Base-by-base conservation (phyloP, 2,113 vertebrate genomes). In the Electrona antarctica region DNA sequence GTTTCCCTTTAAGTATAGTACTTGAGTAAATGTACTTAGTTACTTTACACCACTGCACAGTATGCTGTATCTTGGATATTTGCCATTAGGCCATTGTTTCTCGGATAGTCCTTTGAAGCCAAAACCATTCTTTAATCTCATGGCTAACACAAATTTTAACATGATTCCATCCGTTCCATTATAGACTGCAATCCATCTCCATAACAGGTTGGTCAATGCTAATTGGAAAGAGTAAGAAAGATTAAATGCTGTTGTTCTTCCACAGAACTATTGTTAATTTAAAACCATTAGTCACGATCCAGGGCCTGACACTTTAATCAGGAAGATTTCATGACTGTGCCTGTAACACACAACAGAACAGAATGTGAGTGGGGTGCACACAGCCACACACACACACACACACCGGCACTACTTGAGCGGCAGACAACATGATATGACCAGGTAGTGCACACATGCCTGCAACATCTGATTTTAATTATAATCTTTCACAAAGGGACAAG, bases 381-480 rank as follows among this genome's bases (percentile, higher is more conserved):
- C 28, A 41, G 14, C n/a, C n/a, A n/a, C n/a, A 60, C 59, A 60
- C 7, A 45, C 29, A 60, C 29, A 61, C 33, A 46, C 59, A 61
- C 12, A 29, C 50, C 55, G 52, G 60, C 66, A 64, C 5, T 10
- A 67, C 67, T 62, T 48, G 29, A 72, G 62, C 68, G 64, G 52
- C 15, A 7, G 4, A 58, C 14, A 58, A 29, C 56, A 58, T 21
- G 14, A 71, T 8, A 1, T 4, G 45, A 68, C 14, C 72, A 54
- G 3, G 49, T 72, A 71, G 64, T 71, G 73, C 6, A 2, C 47
- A 49, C 60, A 74, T 60, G 71, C 67, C 45, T 33, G 11, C 46
- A 77, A 61, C 65, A 60, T 72, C 58, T 10, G 68, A 47, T 74
- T 89, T 79, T 82, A 89, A 88, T 89, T 81, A 84, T 59, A 76